Conservation (phyloP, 2,113 vertebrate genomes). For the Formicarius rufipectus region DNA sequence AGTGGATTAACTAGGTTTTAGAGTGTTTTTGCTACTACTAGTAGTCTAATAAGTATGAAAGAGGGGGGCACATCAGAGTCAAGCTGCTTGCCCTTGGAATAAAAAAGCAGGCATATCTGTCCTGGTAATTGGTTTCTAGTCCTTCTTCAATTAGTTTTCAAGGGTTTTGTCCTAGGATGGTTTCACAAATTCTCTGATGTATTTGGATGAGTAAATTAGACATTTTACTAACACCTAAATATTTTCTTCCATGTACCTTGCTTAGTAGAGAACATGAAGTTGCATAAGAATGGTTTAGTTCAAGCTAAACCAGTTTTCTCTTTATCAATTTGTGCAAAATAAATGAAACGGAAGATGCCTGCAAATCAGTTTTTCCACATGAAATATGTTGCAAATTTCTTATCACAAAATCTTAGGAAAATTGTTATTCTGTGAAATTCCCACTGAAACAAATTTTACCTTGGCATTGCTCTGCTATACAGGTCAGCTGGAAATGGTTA, state of each 20-base stretch:
- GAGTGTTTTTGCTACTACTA: not conserved
- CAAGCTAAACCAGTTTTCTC: not conserved
- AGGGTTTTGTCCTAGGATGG: not conserved
- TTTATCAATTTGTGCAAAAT: not conserved
- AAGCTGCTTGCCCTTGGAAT: not conserved
- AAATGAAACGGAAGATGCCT: not conserved
- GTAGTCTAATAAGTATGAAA: not conserved
- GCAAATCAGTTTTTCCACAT: not conserved
- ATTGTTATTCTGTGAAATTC: not conserved
- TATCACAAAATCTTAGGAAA: not conserved
- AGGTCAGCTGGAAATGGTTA: not conserved
- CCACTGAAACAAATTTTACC: not conserved
- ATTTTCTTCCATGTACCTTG: not conserved
- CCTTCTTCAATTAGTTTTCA: not conserved
- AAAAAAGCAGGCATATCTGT: not conserved
- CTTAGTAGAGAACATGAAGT: not conserved
- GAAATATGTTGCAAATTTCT: not conserved
- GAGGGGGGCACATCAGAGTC: rapidly evolving
- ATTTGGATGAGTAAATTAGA: not conserved
- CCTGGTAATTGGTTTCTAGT: not conserved
- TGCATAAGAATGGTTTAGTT: not conserved
- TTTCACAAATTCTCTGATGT: not conserved
- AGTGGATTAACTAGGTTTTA: not conserved
- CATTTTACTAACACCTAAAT: not conserved
- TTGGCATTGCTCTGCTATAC: not conserved